phyloP scores from a whole-genome alignment of 2,888 invertebrate genomes.

The Chymomyza amoena region DNA sequence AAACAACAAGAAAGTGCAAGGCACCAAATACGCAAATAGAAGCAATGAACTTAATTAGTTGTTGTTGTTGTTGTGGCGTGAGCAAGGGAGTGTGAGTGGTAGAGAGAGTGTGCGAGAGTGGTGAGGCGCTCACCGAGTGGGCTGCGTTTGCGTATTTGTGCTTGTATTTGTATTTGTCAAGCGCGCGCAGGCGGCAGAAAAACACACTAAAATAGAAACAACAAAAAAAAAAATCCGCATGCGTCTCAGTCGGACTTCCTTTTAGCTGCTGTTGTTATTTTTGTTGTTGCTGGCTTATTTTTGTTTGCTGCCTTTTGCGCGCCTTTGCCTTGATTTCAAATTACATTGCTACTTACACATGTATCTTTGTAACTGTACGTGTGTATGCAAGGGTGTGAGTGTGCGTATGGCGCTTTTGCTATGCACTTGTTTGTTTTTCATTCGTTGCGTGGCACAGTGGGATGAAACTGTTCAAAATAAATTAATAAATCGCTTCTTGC shows the following conservation, averaged over 20 bases:
- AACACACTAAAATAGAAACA: conserved; percentile 6
- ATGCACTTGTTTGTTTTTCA: not conserved
- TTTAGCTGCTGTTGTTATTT: conserved; percentile 23
- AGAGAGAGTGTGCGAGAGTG: conserved; percentile 21
- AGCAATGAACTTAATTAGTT: conserved; percentile 76
- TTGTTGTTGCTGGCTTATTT: conserved; percentile 23
- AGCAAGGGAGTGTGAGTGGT: conserved; percentile 8
- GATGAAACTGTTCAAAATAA: not conserved
- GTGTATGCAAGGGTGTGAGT: not conserved
- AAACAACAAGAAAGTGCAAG: conserved; percentile 43
- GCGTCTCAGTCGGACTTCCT: conserved; percentile 1
- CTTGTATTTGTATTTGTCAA: not conserved
- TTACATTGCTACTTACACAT: conserved; percentile 7
- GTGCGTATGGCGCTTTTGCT: not conserved
- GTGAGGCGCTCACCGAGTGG: conserved; percentile 12
- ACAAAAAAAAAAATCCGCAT: conserved; percentile 4
- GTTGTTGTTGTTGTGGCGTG: conserved; percentile 44
- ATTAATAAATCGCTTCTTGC: not conserved
- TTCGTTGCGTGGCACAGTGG: not conserved
- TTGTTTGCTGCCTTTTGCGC: conserved; percentile 9
- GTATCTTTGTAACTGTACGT: not conserved
- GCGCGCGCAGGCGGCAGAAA: not conserved
- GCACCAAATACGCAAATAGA: conserved; percentile 67
- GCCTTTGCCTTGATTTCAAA: conserved; percentile 16
- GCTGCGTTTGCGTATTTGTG: conserved; percentile 28